Conservation (phyloP, 2,113 vertebrate species). For the Mixornis gularis region DNA sequence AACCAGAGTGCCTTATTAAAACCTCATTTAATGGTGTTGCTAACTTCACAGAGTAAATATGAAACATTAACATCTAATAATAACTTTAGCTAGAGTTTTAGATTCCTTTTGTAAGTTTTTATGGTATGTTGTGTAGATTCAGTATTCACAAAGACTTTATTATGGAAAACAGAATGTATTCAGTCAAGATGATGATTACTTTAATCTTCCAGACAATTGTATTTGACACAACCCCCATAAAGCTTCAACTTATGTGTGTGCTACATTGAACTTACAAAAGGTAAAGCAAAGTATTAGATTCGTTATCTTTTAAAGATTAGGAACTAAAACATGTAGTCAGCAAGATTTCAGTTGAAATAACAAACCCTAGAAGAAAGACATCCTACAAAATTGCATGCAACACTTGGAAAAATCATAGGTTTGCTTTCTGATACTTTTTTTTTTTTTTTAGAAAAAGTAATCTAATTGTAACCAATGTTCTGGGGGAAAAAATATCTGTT, state of each 20-base stretch:
- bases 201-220: constrained; percentile 6
- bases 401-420: background rate
- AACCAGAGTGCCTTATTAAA: background rate
- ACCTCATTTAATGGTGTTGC: background rate
- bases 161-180: background rate
- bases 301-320: background rate
- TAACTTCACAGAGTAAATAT: background rate
- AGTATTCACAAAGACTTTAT: background rate
- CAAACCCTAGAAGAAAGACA: background rate
- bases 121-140: background rate
- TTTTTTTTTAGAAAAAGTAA: background rate
- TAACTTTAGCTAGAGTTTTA: background rate
- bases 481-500: background rate
- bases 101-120: background rate
- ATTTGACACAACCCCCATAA: background rate
- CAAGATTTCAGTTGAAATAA: background rate
- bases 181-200: background rate
- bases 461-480: background rate
- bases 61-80: background rate
- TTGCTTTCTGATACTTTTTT: background rate
- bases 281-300: background rate
- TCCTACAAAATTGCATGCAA: background rate
- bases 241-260: background rate
- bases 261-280: background rate
- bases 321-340: background rate